These are phyloP conservation scores for Hippoglossus hippoglossus DNA, from an alignment of 2,797 vertebrate species.

Conservation along the genomic window DNA sequence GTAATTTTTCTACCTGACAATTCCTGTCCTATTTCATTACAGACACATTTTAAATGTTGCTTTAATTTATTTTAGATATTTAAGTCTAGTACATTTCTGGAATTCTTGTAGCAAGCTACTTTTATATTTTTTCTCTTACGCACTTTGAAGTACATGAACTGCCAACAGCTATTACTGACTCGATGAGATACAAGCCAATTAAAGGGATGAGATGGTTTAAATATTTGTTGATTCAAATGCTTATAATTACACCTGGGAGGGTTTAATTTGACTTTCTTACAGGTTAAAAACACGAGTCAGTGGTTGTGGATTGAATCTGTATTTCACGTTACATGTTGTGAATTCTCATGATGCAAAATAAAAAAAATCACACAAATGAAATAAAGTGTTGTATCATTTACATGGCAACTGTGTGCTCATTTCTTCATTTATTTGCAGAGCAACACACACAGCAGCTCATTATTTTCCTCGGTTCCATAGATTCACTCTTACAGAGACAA, in stretches of 20 bases:
- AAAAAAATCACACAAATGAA: constrained; percentile 52
- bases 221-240: constrained; percentile 27
- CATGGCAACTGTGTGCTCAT: neutral
- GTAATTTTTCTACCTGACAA: constrained; percentile 13
- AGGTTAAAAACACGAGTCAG: constrained; percentile 10
- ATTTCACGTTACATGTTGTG: constrained; percentile 45
- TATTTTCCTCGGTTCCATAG: neutral
- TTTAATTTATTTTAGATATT: constrained; percentile 70
- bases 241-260: constrained; percentile 6
- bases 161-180: constrained; percentile 9
- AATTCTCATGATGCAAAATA: constrained; percentile 43
- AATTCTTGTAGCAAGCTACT: constrained; percentile 33
- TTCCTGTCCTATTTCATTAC: constrained; percentile 23
- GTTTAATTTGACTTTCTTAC: constrained; percentile 26
- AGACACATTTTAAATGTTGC: constrained; percentile 53
- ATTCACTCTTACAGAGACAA: neutral
- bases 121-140: constrained; percentile 44
- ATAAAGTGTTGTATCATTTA: constrained; percentile 34
- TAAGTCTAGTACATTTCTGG: constrained; percentile 31
- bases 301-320: constrained; percentile 31
- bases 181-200: constrained; percentile 10
- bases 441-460: no score
- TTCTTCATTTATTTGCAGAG: neutral
- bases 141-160: constrained; percentile 47
- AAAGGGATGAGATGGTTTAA: constrained; percentile 17